Conservation (phyloP, 2,113 vertebrate species). For the Nesoenas mayeri region DNA sequence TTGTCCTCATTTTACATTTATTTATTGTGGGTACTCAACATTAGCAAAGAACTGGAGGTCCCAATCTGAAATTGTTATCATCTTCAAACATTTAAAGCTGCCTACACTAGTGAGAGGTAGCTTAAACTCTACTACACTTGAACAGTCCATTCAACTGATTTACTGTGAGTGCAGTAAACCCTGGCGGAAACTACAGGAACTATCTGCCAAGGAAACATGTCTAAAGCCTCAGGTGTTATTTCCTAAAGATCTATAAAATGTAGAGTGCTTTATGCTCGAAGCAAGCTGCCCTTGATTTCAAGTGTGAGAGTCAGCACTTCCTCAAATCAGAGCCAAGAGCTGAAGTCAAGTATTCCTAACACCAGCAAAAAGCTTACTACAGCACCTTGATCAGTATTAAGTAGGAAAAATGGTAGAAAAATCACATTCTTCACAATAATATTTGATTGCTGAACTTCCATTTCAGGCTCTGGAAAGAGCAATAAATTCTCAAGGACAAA, state of each 20-base stretch:
- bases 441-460: not conserved
- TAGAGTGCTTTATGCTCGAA: not conserved
- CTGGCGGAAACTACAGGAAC: not conserved
- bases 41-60: not conserved
- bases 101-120: not conserved
- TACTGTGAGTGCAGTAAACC: not conserved
- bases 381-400: not conserved
- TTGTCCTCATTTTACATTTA: not conserved
- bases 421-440: not conserved
- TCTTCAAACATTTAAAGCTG: not conserved
- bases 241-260: not conserved
- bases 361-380: not conserved
- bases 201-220: not conserved
- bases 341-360: not conserved
- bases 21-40: not conserved
- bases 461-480: not conserved
- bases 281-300: conserved; percentile 16
- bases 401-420: not conserved
- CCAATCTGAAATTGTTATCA: not conserved
- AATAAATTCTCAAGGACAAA: not conserved
- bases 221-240: not conserved
- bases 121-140: not conserved
- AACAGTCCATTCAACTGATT: not conserved
- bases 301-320: not conserved
- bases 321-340: not conserved